A percentile compares a stretch with the other conserved stretches of the same genome.
Evolutionary conservation across 2,113 vertebrate species (phyloP).

Genomic region (Terrapene triunguis): DNA sequence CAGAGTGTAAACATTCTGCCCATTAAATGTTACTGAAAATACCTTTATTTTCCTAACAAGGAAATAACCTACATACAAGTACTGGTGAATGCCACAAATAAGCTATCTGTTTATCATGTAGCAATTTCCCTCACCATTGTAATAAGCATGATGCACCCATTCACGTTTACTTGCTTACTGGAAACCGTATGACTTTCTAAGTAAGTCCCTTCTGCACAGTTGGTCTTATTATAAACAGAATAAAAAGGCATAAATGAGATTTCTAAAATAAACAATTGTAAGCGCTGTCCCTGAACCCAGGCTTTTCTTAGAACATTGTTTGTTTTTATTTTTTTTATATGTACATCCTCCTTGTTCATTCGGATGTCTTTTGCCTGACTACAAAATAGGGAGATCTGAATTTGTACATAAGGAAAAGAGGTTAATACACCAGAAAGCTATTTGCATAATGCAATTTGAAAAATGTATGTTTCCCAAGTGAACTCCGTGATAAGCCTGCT

Average conservation of each 20-base stretch:
- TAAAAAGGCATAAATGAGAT: slow-evolving; percentile 6
- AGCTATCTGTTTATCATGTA: accelerated
- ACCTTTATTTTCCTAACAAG: background rate
- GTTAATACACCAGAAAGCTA: background rate
- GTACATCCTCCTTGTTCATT: accelerated
- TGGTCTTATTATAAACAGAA: background rate
- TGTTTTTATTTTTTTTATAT: background rate
- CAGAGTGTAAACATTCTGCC: background rate
- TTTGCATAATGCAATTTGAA: background rate
- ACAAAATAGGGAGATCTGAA: background rate
- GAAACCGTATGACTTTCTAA: background rate
- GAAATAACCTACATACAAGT: background rate
- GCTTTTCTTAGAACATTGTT: background rate
- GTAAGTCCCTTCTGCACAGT: background rate
- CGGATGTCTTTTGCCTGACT: accelerated
- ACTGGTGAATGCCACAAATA: accelerated
- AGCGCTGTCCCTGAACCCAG: background rate
- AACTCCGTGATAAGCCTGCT: background rate
- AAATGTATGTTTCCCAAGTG: slow-evolving; percentile 31
- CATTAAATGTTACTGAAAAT: background rate
- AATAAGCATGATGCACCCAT: background rate
- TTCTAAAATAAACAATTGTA: background rate
- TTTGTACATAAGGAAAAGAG: background rate
- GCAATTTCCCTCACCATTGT: background rate
- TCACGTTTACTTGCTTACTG: background rate